Evolutionary conservation across 2,797 vertebrate genomes (phyloP), one percentile per base, ranked within the genome.

Genomic region (Denticeps clupeoides): DNA sequence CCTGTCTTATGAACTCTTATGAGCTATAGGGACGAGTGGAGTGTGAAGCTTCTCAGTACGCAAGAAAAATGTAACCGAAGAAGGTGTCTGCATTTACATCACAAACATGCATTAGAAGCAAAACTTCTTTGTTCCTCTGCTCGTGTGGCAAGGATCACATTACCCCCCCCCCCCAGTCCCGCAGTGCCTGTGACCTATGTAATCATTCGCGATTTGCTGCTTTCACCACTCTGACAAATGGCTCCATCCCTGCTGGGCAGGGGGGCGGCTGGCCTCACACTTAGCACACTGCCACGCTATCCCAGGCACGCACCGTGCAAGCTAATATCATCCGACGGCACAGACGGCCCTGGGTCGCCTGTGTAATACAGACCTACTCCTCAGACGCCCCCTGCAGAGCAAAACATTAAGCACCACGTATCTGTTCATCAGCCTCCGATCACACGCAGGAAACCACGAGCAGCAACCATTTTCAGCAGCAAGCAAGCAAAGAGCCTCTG

Each of bases 131-230:
- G 15, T 32, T 35, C 16, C 13, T 8, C 18, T 9, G 18, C 32
- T 35, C 13, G 32, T 18, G 32, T 15, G 15, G 32, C 7, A 7
- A 45, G 37, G 41, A 60, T 44, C 21, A 42, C 33, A 13, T 52
- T 53, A 46, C 55, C 58, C 40, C 24, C 46, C 53, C 46, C 55
- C 58, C 40, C 24, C 46, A 64, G 49, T 60, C 35, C 28, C 48
- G 42, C 8, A 28, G 23, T 29, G 26, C 22, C 16, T 22, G 5
- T 25, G 37, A 27, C 47, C 16, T 41, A 31, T 19, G 35, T 57
- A 43, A 51, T 55, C 51, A 27, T 5, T 16, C 33, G 31, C 47
- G 58, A 58, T 58, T 49, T 21, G 41, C 42, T n/a, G n/a, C 6
- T 43, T 51, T 49, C 26, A 10, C 15, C 27, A 28, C 28, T 13